Evolutionary conservation across 2,888 invertebrate genomes (phyloP), one percentile per base, ranked within the genome.

Genomic region (Autographa pulchrina): DNA sequence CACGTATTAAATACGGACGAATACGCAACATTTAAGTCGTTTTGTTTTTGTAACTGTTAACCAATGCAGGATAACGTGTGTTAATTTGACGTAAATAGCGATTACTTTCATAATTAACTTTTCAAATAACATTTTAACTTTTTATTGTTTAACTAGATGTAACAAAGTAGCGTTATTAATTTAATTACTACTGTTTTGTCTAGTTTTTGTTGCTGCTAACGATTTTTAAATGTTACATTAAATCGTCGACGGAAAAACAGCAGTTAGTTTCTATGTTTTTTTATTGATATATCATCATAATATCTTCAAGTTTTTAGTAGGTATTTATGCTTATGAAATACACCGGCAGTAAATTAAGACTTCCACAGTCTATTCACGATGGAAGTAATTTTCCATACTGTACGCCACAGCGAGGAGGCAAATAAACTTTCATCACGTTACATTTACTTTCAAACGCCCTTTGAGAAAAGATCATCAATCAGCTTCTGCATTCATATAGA

Each of bases 41-140:
- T 7, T 5, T 43, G 43, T 43, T 43, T 43, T 43, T 43, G 16
- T 43, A 43, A 14, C 1, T 16, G 16, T 43, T 16, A 43, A 16
- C 48, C 6, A 48, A n/a, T 48, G 48, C n/a, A 48, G 48, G n/a
- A 48, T 48, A 48, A n/a, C 48, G 7, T 48, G 48, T 48, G 7
- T 48, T n/a, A 48, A 48, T n/a, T 48, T 48, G 48, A 48, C 48
- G 48, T 48, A 48, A n/a, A 48, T n/a, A n/a, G 48, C 48, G n/a
- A 38, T n/a, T 48, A 48, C n/a, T 48, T n/a, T 48, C n/a, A 48
- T 48, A 48, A 48, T 48, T 48, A 48, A 48, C n/a, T 7, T 48
- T 48, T 48, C 48, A 48, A n/a, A 48, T 48, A 43, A 16, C 43
- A 7, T 48, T 48, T 48, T 1, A 7, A 7, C n/a, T n/a, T 48